Evolutionary conservation across 2,797 vertebrate genomes (phyloP).

Genomic region (Pipistrellus nathusii): DNA sequence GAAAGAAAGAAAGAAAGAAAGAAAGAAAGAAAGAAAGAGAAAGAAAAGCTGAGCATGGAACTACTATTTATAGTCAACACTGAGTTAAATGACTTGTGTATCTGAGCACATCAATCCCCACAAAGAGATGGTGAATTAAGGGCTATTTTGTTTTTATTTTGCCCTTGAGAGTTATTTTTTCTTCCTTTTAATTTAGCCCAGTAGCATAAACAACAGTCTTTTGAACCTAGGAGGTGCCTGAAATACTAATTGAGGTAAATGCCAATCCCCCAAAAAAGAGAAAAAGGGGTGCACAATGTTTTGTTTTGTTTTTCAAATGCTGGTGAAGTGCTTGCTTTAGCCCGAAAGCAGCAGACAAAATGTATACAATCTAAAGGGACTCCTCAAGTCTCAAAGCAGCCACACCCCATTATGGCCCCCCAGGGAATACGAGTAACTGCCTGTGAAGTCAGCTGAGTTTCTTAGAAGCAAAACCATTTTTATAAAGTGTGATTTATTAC

Average conservation of each 20-base stretch:
- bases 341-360: neutral
- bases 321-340: conserved; percentile 9
- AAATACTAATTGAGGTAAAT: conserved; percentile 56
- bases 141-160: conserved; percentile 19
- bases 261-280: conserved; percentile 36
- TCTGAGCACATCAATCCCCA: neutral
- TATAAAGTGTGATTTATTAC: conserved; percentile 18
- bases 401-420: neutral
- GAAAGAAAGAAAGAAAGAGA: no score
- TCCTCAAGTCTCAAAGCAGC: neutral
- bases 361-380: neutral
- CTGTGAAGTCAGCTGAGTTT: neutral
- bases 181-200: neutral
- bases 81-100: neutral
- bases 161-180: neutral
- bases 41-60: neutral
- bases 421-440: neutral
- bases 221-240: neutral
- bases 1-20: no score
- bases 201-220: conserved; percentile 14
- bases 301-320: neutral
- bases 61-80: neutral
- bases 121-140: neutral
- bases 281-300: neutral
- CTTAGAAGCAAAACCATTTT: neutral